Conservation (phyloP, 2,888 invertebrate genomes). For the Cryptus armator region DNA sequence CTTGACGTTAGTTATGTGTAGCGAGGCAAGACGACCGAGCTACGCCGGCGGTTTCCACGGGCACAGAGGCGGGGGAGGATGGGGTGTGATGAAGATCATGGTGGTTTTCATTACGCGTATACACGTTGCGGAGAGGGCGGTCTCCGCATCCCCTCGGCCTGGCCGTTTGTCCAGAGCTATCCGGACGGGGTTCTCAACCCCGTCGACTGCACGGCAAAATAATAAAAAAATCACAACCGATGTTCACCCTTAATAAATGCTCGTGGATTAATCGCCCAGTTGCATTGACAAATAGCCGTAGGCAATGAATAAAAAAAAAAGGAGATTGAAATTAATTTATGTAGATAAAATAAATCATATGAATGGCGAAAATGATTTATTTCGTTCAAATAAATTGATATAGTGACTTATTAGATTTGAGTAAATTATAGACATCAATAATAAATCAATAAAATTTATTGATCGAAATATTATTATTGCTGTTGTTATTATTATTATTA, state of each 20-base stretch:
- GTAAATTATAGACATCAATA: no score
- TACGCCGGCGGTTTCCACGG: constrained; percentile 59
- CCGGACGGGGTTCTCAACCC: constrained; percentile 61
- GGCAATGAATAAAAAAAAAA: neutral
- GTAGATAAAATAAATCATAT: neutral
- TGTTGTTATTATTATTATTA: no score
- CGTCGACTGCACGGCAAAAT: constrained; percentile 43
- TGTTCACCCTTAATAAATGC: neutral
- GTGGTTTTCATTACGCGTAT: constrained; percentile 72
- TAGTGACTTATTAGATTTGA: no score
- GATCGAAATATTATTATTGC: no score
- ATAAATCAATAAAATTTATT: no score
- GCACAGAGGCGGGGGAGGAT: constrained; percentile 45
- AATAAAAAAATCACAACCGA: constrained; percentile 16
- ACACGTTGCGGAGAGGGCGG: constrained; percentile 63
- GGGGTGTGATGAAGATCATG: constrained; percentile 71
- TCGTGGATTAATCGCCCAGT: neutral
- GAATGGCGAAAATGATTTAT: neutral
- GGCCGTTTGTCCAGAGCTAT: constrained; percentile 61
- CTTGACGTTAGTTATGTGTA: constrained; percentile 52
- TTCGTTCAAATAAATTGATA: no score
- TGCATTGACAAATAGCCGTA: neutral
- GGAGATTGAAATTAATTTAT: no score
- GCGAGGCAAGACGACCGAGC: constrained; percentile 53
- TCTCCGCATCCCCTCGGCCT: constrained; percentile 43